These are phyloP conservation scores for Euura lappo DNA, from an alignment of 1,140 invertebrate genomes.

Conservation along the genomic window DNA sequence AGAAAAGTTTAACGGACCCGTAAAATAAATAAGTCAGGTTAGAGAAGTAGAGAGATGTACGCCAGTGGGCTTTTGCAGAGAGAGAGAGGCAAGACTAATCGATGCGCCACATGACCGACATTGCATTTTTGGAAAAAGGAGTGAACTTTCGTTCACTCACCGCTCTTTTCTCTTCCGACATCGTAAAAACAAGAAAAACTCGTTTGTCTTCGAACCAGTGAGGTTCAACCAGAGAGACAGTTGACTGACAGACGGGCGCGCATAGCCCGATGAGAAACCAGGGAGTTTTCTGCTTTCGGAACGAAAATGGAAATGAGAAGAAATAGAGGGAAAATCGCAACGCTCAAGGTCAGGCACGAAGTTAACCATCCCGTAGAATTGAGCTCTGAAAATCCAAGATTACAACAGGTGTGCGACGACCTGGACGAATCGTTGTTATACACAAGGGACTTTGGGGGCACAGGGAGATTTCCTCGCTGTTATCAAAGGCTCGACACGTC, in stretches of 20 bases:
- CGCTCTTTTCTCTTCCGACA: no score
- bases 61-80: no score
- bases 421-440: background rate
- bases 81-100: no score
- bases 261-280: no score
- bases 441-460: background rate
- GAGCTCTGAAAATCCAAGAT: background rate
- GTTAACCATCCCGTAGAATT: background rate
- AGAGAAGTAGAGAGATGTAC: background rate
- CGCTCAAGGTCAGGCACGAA: background rate
- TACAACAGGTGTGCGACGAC: conserved; percentile 6
- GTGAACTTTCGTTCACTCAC: no score
- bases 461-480: no score
- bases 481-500: background rate
- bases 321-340: background rate
- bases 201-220: no score
- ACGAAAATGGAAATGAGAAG: background rate
- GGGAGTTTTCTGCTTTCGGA: no score
- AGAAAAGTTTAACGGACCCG: background rate
- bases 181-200: no score
- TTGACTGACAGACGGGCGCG: no score
- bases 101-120: no score
- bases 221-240: background rate
- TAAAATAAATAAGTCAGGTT: background rate
- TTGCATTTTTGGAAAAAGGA: no score